phyloP scores from a whole-genome alignment of 2,113 vertebrate species.

The Lontra canadensis region DNA sequence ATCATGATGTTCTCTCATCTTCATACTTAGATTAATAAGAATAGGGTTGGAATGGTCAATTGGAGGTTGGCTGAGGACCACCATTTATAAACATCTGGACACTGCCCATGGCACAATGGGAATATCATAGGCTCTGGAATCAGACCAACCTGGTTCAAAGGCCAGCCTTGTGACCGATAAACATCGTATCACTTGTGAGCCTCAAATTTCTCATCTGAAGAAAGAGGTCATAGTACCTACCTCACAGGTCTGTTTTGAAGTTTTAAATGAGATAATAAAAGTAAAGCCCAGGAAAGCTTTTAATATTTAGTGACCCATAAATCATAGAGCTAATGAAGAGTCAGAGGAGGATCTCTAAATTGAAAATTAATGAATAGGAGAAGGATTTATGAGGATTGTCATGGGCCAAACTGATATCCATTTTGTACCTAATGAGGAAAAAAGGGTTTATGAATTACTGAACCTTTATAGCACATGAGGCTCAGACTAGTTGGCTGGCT shows the following conservation, averaged over 20 bases:
- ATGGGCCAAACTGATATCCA: neutral
- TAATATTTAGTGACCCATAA: neutral
- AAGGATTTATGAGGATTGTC: neutral
- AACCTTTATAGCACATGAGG: neutral
- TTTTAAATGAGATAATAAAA: neutral
- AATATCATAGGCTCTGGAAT: neutral
- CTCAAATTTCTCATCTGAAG: conserved; percentile 12
- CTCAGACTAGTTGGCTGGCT: neutral
- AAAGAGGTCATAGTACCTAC: neutral
- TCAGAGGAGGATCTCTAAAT: neutral
- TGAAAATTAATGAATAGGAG: conserved; percentile 28
- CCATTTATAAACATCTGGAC: neutral
- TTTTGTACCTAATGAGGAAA: conserved; percentile 9
- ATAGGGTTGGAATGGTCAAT: neutral
- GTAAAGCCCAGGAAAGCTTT: neutral
- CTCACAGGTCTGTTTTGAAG: neutral
- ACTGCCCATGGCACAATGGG: neutral
- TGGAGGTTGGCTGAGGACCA: neutral
- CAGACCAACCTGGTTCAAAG: neutral
- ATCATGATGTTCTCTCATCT: neutral
- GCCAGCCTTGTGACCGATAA: neutral
- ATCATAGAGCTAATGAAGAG: neutral
- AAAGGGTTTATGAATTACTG: neutral
- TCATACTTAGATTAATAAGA: neutral
- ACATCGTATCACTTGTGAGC: neutral